These are phyloP conservation scores for Bombus cullumanus DNA, from an alignment of 1,140 invertebrate genomes.

Conservation along the genomic window DNA sequence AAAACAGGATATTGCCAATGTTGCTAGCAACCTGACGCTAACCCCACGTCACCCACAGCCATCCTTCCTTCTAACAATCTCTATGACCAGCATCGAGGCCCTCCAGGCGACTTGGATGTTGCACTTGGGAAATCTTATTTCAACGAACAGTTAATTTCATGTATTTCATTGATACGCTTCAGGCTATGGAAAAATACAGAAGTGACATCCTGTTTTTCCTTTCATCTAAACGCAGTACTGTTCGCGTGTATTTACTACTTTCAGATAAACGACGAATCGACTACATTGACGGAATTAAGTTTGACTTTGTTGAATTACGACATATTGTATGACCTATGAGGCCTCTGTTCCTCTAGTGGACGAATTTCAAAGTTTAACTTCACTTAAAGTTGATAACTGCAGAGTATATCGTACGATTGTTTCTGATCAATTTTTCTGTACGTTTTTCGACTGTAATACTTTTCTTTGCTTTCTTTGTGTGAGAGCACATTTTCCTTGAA, in stretches of 20 bases:
- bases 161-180: slow-evolving; percentile 68
- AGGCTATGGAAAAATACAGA: slow-evolving; percentile 41
- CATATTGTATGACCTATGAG: too few relatives aligned
- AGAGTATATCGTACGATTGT: too few relatives aligned
- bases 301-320: too few relatives aligned
- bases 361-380: too few relatives aligned
- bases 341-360: too few relatives aligned
- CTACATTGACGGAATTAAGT: neutral
- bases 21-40: slow-evolving; percentile 48
- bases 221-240: neutral
- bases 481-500: neutral
- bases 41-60: slow-evolving; percentile 1
- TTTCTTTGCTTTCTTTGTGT: too few relatives aligned
- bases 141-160: slow-evolving; percentile 69
- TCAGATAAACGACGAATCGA: neutral
- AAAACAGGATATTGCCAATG: slow-evolving; percentile 74
- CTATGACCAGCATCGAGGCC: slow-evolving; percentile 21
- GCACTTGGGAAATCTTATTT: slow-evolving; percentile 72
- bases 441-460: too few relatives aligned
- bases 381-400: too few relatives aligned
- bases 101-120: slow-evolving; percentile 39
- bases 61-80: neutral
- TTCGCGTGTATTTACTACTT: neutral
- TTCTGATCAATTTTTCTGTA: too few relatives aligned
- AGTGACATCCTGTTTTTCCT: slow-evolving; percentile 36